phyloP scores from a whole-genome alignment of 2,888 invertebrate genomes.

The Camponotus fellah region DNA sequence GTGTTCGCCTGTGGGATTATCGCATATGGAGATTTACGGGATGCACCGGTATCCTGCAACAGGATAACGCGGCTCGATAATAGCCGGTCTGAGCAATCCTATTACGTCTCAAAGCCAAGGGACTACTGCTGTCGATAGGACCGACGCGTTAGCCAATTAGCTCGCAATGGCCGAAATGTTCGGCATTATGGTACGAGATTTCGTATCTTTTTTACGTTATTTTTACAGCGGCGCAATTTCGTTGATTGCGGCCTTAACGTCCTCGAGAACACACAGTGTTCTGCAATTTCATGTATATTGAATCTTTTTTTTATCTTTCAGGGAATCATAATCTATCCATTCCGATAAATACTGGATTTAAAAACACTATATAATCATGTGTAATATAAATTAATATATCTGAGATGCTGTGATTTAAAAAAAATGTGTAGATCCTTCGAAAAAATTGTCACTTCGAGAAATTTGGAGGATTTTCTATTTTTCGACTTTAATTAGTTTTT shows the following conservation, averaged over 20 bases:
- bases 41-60: conserved; percentile 44
- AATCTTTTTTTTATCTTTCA: not conserved
- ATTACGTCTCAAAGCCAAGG: conserved; percentile 25
- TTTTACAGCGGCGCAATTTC: conserved; percentile 2
- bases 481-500: not conserved
- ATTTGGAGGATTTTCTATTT: not conserved
- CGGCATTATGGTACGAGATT: not conserved
- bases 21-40: conserved; percentile 67
- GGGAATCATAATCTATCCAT: not conserved
- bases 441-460: not conserved
- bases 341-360: not conserved
- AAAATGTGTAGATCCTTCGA: not conserved
- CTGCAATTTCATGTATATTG: not conserved
- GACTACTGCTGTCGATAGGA: conserved; percentile 13
- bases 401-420: not conserved
- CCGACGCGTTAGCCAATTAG: conserved; percentile 16
- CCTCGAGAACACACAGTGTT: not conserved
- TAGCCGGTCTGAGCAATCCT: conserved; percentile 53
- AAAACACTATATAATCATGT: too few species aligned
- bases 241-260: not conserved
- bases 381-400: not conserved
- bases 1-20: conserved; percentile 65
- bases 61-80: conserved; percentile 55
- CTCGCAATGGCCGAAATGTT: not conserved
- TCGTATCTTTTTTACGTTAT: not conserved